phyloP scores from a whole-genome alignment of 2,797 vertebrate genomes.

The Acanthopagrus latus region DNA sequence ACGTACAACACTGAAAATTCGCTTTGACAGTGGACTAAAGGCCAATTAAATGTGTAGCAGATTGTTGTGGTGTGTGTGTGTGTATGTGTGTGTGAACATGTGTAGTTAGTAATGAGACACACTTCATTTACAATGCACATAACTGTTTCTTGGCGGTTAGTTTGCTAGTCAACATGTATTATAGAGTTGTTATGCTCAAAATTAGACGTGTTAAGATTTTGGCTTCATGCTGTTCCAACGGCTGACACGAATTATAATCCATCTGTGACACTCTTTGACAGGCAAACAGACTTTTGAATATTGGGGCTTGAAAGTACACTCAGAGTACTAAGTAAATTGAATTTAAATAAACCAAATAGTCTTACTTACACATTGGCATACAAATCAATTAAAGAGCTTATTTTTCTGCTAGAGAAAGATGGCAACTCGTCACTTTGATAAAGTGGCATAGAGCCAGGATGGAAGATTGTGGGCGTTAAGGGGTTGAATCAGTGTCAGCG shows the following conservation, averaged over 20 bases:
- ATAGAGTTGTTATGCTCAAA: constrained; percentile 32
- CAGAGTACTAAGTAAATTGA: background rate
- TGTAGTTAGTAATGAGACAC: constrained; percentile 68
- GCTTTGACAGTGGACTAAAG: constrained; percentile 37
- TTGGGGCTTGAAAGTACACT: background rate
- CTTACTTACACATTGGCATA: background rate
- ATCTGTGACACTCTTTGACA: constrained; percentile 38
- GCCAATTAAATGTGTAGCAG: constrained; percentile 63
- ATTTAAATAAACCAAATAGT: background rate
- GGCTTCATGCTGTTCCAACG: constrained; percentile 77
- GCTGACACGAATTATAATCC: constrained; percentile 63
- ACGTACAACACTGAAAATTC: constrained; percentile 77
- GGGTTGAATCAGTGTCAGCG: constrained; percentile 72
- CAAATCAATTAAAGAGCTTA: constrained; percentile 18
- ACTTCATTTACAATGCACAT: constrained; percentile 62
- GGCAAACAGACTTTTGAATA: constrained; percentile 11
- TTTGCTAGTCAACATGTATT: constrained; percentile 48
- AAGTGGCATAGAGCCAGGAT: constrained; percentile 51
- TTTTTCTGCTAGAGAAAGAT: constrained; percentile 33
- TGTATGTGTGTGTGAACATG: constrained; percentile 23
- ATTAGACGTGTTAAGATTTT: constrained; percentile 44
- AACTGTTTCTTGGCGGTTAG: constrained; percentile 60
- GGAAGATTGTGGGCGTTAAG: constrained; percentile 51
- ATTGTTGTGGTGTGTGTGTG: constrained; percentile 43
- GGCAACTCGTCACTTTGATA: constrained; percentile 28